phyloP scores from a whole-genome alignment of 2,797 vertebrate species.

The Urophycis tenuis region DNA sequence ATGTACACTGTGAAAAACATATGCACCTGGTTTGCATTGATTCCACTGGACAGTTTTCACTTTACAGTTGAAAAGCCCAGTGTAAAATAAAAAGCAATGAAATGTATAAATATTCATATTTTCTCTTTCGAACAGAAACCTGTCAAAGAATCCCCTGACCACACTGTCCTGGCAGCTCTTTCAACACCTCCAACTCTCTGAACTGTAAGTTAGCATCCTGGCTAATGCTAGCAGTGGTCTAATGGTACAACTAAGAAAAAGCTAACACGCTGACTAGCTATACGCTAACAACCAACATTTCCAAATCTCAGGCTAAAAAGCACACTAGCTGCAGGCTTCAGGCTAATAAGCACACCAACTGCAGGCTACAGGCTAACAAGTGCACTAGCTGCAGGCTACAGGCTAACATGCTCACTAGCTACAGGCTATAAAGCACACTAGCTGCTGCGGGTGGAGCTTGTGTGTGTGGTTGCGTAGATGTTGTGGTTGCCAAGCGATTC shows the following conservation, averaged over 20 bases:
- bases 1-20: no score
- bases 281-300: neutral
- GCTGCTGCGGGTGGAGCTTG: neutral
- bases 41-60: no score
- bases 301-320: no score
- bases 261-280: neutral
- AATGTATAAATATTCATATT: conserved; percentile 32
- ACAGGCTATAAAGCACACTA: neutral
- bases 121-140: conserved; percentile 76
- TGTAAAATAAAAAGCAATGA: no score
- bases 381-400: no score
- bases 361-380: neutral
- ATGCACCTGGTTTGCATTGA: no score
- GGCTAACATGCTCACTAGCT: no score
- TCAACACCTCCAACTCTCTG: conserved; percentile 91
- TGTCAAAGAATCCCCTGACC: conserved; percentile 93
- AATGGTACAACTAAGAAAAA: neutral
- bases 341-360: neutral
- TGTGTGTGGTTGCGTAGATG: neutral
- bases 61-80: no score
- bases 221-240: neutral
- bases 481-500: neutral
- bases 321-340: neutral
- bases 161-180: conserved; percentile 97
- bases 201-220: conserved; percentile 84